These are phyloP conservation scores for Drosophila robusta DNA, from an alignment of 2,888 invertebrate genomes.

Conservation along the genomic window DNA sequence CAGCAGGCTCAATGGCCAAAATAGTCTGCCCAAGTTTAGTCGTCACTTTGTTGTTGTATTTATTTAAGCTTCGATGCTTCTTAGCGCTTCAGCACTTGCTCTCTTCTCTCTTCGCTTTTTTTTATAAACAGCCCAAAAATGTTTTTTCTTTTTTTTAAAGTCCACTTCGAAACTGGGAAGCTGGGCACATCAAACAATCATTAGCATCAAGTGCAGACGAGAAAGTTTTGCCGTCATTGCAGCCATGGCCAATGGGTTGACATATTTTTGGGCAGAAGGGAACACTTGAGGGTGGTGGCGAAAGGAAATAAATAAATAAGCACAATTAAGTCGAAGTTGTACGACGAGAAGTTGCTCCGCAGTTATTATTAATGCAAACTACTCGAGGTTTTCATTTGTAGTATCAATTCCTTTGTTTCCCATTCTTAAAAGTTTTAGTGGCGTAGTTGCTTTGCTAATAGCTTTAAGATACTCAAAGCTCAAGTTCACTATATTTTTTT, in stretches of 20 bases:
- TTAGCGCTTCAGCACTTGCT: conserved; percentile 24
- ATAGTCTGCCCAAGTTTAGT: conserved; percentile 23
- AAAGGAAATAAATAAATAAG: conserved; percentile 17
- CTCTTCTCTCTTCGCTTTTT: neutral
- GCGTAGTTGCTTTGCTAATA: neutral
- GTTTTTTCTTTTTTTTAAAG: conserved; percentile 17
- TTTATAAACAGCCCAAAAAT: neutral
- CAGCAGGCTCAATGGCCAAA: conserved; percentile 19
- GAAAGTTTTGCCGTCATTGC: conserved; percentile 39
- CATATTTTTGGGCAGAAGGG: conserved; percentile 3
- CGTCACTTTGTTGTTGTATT: conserved; percentile 38
- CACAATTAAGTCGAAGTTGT: neutral
- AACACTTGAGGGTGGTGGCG: neutral
- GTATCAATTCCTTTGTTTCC: neutral
- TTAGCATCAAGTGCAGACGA: conserved; percentile 60
- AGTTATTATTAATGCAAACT: neutral
- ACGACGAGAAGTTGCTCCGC: conserved; percentile 1
- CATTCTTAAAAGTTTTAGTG: neutral
- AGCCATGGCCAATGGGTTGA: neutral
- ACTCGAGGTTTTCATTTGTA: neutral
- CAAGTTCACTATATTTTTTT: too few relatives aligned
- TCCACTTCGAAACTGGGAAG: conserved; percentile 19
- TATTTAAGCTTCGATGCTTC: conserved; percentile 36
- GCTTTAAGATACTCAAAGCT: neutral
- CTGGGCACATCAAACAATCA: conserved; percentile 75